phyloP scores from a whole-genome alignment of 1,140 invertebrate genomes.

The Geopemphigus sp. region DNA sequence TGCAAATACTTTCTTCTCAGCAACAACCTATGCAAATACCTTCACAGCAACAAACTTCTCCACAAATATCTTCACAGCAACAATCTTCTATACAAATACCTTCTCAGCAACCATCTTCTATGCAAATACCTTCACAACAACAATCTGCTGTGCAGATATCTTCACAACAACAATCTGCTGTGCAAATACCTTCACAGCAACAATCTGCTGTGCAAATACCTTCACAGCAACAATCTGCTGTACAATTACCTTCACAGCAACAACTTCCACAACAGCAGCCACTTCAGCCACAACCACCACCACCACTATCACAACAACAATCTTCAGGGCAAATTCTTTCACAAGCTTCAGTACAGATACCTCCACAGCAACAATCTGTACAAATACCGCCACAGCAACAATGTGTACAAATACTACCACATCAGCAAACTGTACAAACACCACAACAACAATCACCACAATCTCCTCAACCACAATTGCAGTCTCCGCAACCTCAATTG shows the following conservation, averaged over 20 bases:
- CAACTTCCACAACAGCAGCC: slow-evolving; percentile 52
- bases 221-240: too few relatives aligned
- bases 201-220: too few relatives aligned
- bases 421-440: slow-evolving; percentile 40
- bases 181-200: too few relatives aligned
- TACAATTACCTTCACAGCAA: slow-evolving; percentile 50
- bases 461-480: background rate
- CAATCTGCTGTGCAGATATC: background rate
- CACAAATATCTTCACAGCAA: too few relatives aligned
- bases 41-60: slow-evolving; percentile 2
- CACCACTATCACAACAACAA: too few relatives aligned
- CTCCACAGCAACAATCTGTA: too few relatives aligned
- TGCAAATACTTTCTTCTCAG: too few relatives aligned
- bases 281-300: slow-evolving; percentile 32
- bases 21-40: background rate
- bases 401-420: background rate
- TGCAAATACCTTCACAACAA: background rate
- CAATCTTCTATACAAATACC: too few relatives aligned
- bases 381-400: background rate
- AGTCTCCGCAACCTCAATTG: slow-evolving; percentile 38
- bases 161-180: background rate
- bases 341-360: too few relatives aligned
- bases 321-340: too few relatives aligned
- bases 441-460: slow-evolving; percentile 49
- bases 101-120: background rate